A percentile compares a stretch with the other conserved stretches of the same genome.
Conservation (phyloP, 2,888 invertebrate genomes). For the Tethea ocularis region DNA sequence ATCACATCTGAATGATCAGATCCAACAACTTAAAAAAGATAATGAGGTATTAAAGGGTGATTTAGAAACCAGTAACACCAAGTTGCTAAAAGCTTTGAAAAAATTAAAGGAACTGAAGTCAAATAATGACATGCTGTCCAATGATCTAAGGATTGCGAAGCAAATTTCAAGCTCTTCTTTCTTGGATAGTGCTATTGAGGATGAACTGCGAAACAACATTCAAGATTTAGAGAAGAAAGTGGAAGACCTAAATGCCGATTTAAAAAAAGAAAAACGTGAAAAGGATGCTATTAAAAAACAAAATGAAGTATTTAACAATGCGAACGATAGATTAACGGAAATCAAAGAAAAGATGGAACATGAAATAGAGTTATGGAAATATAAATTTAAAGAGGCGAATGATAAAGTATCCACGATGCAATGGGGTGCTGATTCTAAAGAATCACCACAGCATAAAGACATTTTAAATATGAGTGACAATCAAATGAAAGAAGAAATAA, state of each 20-base stretch:
- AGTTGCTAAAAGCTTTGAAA: conserved; percentile 90
- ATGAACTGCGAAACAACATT: conserved; percentile 89
- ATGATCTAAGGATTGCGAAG: conserved; percentile 80
- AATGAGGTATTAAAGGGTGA: conserved; percentile 84
- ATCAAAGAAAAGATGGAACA: conserved; percentile 92
- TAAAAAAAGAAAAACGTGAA: conserved; percentile 86
- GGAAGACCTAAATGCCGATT: conserved; percentile 82
- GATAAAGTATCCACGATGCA: conserved; percentile 83
- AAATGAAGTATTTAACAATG: conserved; percentile 88
- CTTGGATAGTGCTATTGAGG: conserved; percentile 90
- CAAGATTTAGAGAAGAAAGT: conserved; percentile 86
- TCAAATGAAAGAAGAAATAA: conserved; percentile 54
- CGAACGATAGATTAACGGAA: conserved; percentile 90
- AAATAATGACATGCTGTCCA: conserved; percentile 84
- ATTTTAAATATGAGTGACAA: conserved; percentile 28
- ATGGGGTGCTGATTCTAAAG: conserved; percentile 59
- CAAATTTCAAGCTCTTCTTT: conserved; percentile 83
- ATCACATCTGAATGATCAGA: conserved; percentile 82
- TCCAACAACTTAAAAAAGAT: conserved; percentile 84
- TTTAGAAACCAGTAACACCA: conserved; percentile 86
- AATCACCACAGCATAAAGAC: conserved; percentile 40
- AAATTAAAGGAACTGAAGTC: conserved; percentile 93
- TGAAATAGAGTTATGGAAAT: conserved; percentile 89
- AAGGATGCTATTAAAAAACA: conserved; percentile 87
- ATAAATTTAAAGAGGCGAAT: conserved; percentile 87